Conservation (phyloP, 30 jellyfish, hydroid and myxozoan genomes). For the Calvadosia cruxmelitensis region DNA sequence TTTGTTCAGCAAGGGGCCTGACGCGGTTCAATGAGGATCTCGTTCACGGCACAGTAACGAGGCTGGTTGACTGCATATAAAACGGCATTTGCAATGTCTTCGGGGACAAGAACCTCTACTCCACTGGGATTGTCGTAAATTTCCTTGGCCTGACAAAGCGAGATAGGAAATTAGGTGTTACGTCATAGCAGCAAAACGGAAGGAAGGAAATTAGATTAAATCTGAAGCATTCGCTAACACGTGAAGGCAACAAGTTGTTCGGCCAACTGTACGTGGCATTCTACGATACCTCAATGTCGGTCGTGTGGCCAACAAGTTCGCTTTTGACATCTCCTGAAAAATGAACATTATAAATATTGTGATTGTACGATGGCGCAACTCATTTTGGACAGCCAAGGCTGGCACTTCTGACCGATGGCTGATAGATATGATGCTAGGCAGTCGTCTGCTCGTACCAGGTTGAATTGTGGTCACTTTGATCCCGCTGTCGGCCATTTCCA, state of each 20-base stretch:
- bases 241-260: no score
- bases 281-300: background rate
- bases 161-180: background rate
- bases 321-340: background rate
- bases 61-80: slow-evolving; percentile 69
- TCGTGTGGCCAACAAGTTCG: background rate
- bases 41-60: slow-evolving; percentile 52
- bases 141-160: slow-evolving; percentile 34
- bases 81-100: slow-evolving; percentile 73
- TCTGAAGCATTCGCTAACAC: no score
- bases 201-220: no score
- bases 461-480: slow-evolving; percentile 71
- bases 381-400: no score
- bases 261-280: no score
- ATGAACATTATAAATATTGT: background rate
- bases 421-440: background rate
- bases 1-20: slow-evolving; percentile 46
- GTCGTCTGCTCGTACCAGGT: slow-evolving; percentile 37
- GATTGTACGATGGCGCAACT: background rate
- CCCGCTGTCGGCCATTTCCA: slow-evolving; percentile 71
- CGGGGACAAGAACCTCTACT: slow-evolving; percentile 44
- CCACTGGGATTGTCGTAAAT: slow-evolving; percentile 42
- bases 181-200: background rate
- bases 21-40: slow-evolving; percentile 71
- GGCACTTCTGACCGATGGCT: background rate